Evolutionary conservation across 2,113 vertebrate genomes (phyloP).

Genomic region (Apaloderma vittatum): DNA sequence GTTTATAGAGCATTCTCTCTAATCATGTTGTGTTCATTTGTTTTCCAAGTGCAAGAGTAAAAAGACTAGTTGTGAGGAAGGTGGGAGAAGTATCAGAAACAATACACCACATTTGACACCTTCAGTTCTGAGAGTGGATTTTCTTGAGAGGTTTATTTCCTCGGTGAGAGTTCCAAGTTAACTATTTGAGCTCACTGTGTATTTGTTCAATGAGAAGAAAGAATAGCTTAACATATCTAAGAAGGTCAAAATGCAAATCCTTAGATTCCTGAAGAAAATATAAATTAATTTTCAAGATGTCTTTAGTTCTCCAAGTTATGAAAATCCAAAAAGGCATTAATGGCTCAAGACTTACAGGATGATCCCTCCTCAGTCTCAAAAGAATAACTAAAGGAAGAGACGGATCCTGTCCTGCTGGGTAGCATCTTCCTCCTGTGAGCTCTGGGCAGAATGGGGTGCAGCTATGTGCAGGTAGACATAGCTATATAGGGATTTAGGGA

Average conservation of each 20-base stretch:
- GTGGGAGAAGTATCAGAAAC: not conserved
- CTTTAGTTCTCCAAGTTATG: not conserved
- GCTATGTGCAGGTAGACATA: not conserved
- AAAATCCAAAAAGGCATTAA: not conserved
- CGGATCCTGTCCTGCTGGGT: not conserved
- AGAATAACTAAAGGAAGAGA: not conserved
- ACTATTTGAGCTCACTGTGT: not conserved
- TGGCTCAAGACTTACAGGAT: not conserved
- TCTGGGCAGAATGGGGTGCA: not conserved
- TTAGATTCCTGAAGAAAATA: not conserved
- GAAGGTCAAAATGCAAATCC: not conserved
- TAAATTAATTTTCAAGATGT: not conserved
- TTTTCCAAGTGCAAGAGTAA: not conserved
- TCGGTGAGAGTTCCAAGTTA: not conserved
- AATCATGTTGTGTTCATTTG: not conserved
- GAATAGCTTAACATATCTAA: not conserved
- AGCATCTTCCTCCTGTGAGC: not conserved
- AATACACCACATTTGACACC: not conserved
- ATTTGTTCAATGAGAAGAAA: not conserved
- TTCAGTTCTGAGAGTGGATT: not conserved
- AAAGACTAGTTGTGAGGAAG: not conserved
- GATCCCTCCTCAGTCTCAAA: not conserved
- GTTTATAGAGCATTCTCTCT: not conserved
- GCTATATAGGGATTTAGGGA: not conserved
- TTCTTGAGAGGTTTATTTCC: not conserved